Conservation (phyloP, 1,140 invertebrate species). For the Drosophila ananassae region DNA sequence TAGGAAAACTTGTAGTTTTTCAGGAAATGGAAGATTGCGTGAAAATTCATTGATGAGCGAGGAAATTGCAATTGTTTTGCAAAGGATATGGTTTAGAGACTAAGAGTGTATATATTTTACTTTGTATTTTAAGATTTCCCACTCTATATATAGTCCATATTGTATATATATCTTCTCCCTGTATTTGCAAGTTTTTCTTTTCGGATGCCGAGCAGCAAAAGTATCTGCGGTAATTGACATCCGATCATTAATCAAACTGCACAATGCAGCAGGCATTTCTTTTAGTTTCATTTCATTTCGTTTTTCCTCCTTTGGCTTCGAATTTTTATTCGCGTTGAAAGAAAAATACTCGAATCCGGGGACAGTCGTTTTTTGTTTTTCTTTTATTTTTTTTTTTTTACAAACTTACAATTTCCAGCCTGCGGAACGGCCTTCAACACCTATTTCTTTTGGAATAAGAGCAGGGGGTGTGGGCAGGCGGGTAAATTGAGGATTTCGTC, state of each 20-base stretch:
- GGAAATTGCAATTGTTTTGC: conserved; percentile 1
- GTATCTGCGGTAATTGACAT: conserved; percentile 82
- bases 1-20: background rate
- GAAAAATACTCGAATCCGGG: background rate
- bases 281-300: conserved; percentile 63
- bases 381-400: conserved; percentile 21
- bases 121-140: background rate
- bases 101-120: background rate
- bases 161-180: background rate
- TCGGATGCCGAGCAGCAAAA: conserved; percentile 31
- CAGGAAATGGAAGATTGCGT: background rate
- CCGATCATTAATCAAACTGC: conserved; percentile 83
- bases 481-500: background rate
- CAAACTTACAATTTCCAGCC: conserved; percentile 36
- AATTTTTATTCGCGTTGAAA: conserved; percentile 34
- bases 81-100: background rate
- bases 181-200: conserved; percentile 22
- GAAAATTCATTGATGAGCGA: conserved; percentile 16
- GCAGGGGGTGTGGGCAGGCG: background rate
- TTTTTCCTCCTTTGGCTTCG: conserved; percentile 35
- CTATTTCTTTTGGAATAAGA: conserved; percentile 16
- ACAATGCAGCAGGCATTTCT: conserved; percentile 81
- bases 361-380: conserved; percentile 32
- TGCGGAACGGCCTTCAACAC: conserved; percentile 70
- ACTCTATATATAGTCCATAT: background rate